These are phyloP conservation scores for Nasonovia ribisnigri DNA, from an alignment of 2,888 invertebrate species.

Conservation along the genomic window DNA sequence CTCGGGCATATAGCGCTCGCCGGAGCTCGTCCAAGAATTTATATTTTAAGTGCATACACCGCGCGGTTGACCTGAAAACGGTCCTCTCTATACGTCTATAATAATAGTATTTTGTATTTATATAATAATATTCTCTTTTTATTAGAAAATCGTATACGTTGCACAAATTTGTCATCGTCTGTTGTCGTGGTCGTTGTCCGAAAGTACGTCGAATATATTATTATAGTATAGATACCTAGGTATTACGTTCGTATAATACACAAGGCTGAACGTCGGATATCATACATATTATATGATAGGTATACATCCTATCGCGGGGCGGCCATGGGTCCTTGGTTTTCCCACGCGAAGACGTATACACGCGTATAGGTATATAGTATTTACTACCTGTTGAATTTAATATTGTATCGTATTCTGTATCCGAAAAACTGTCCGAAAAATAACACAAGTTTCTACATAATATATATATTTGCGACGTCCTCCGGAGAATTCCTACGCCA, in stretches of 20 bases:
- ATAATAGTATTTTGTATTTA: neutral
- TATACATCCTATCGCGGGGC: neutral
- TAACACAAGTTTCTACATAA: neutral
- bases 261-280: conserved; percentile 23
- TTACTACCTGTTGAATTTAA: neutral
- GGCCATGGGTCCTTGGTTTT: conserved; percentile 37
- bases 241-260: neutral
- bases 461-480: neutral
- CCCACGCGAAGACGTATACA: conserved; percentile 13
- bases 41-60: neutral
- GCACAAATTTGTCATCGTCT: conserved; percentile 1
- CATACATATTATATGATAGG: neutral
- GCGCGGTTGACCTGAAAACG: conserved; percentile 31
- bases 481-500: neutral
- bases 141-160: neutral
- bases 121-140: neutral
- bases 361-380: neutral
- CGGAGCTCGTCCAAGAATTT: conserved; percentile 17
- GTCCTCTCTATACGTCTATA: neutral
- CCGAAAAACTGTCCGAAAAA: conserved; percentile 10
- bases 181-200: neutral
- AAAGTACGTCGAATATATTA: neutral
- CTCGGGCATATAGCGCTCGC: neutral
- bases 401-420: neutral
- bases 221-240: neutral